phyloP scores from a whole-genome alignment of 2,888 invertebrate species.

The Amiota minor region DNA sequence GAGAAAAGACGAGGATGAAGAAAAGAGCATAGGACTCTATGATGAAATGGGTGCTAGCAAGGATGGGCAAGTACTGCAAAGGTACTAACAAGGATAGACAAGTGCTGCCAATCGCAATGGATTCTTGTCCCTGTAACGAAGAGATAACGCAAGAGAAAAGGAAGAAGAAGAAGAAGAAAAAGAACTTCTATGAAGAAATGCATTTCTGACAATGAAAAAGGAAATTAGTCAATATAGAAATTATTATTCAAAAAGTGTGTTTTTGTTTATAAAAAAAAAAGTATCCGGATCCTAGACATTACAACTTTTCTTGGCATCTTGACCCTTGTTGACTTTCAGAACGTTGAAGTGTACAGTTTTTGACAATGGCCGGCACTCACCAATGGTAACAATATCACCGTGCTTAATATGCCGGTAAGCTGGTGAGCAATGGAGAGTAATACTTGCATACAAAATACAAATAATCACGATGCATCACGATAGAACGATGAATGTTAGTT shows the following conservation, averaged over 20 bases:
- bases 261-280: conserved; percentile 39
- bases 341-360: conserved; percentile 99
- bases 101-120: no score
- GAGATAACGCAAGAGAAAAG: no score
- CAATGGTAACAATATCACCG: conserved; percentile 98
- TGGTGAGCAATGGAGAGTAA: conserved; percentile 96
- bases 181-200: no score
- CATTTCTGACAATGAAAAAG: no score
- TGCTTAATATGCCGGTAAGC: conserved; percentile 95
- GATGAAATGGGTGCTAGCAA: no score
- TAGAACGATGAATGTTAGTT: conserved; percentile 99
- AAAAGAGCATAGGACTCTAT: no score
- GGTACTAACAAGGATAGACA: no score
- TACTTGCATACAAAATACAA: conserved; percentile 98
- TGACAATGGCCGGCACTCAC: conserved; percentile 98
- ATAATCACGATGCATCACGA: conserved; percentile 98
- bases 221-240: no score
- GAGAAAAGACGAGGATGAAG: no score
- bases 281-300: conserved; percentile 81
- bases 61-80: no score
- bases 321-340: conserved; percentile 95
- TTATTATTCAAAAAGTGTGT: conserved; percentile 60
- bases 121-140: no score
- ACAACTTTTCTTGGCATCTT: conserved; percentile 96
- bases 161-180: no score